Percentiles rank a stretch among this genome's conserved stretches.
Conservation (phyloP, 1,140 invertebrate species). For the Cryptotermes secundus region DNA sequence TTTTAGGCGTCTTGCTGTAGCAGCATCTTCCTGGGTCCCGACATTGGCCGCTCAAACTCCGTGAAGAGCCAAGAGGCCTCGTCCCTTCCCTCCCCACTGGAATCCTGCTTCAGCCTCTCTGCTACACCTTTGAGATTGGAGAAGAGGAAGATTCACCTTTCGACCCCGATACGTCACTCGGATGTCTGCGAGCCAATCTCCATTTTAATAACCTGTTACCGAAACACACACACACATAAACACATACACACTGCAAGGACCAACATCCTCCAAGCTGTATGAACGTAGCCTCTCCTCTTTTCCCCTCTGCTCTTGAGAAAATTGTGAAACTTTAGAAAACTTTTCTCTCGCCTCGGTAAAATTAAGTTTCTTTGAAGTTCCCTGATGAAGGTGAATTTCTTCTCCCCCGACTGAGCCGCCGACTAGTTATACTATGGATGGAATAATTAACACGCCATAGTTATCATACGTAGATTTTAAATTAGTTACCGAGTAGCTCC, state of each 20-base stretch:
- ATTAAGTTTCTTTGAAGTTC: constrained; percentile 15
- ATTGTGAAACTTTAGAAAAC: constrained; percentile 18
- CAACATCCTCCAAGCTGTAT: neutral
- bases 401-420: no score
- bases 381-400: neutral
- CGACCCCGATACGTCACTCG: constrained; percentile 6
- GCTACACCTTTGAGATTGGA: constrained; percentile 1
- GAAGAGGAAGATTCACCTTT: constrained; percentile 7
- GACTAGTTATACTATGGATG: constrained; percentile 13
- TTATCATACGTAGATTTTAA: constrained; percentile 18
- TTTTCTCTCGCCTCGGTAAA: constrained; percentile 8
- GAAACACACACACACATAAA: neutral
- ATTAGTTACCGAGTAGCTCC: neutral
- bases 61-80: no score
- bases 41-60: no score
- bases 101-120: neutral
- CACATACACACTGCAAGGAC: neutral
- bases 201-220: constrained; percentile 17
- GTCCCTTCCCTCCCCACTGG: no score
- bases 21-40: no score
- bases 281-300: neutral
- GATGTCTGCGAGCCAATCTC: constrained; percentile 7
- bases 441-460: neutral
- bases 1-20: no score
- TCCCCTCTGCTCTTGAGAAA: neutral